A percentile compares a stretch with the other conserved stretches of the same genome.
phyloP scores from a whole-genome alignment of 1,140 invertebrate species.

The Gyrodactylus bullatarudis region DNA sequence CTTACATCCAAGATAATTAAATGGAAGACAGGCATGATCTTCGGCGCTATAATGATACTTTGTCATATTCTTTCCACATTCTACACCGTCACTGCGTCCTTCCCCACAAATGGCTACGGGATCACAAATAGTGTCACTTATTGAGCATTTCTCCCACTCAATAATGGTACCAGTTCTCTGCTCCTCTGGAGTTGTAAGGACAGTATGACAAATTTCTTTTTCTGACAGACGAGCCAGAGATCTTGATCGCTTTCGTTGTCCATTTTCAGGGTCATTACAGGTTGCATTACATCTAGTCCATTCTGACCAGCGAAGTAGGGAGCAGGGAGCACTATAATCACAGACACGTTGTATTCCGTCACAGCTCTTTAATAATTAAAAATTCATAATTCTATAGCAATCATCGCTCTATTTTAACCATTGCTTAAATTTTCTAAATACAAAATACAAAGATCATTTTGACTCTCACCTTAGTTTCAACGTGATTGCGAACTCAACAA shows the following conservation, averaged over 20 bases:
- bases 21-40: not conserved
- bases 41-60: not conserved
- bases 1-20: conserved; percentile 5
- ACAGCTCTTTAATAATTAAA: not conserved
- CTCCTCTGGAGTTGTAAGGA: not conserved
- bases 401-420: no score
- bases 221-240: not conserved
- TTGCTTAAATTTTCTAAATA: no score
- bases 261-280: not conserved
- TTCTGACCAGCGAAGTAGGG: not conserved
- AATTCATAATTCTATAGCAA: not conserved
- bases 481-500: no score
- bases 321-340: not conserved
- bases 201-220: not conserved
- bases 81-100: not conserved
- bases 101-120: not conserved
- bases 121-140: not conserved
- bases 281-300: conserved; percentile 1
- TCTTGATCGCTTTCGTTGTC: not conserved
- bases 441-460: no score
- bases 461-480: no score
- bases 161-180: not conserved
- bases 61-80: not conserved
- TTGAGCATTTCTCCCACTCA: not conserved
- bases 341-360: not conserved